Conservation (phyloP, 2,888 invertebrate species). For the Mimas tiliae region DNA sequence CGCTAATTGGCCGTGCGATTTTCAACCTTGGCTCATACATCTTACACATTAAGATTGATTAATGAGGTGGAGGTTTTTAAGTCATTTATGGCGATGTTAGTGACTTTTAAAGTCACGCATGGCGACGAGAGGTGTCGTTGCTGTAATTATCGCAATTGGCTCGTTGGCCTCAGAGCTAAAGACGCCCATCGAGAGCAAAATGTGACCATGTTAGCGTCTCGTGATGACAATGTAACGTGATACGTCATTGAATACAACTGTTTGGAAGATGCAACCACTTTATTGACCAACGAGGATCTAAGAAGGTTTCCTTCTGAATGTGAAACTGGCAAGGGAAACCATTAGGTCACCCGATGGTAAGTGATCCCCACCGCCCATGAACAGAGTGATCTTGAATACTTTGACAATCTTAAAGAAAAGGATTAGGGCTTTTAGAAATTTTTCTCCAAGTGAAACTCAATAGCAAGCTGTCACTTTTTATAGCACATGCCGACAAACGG, state of each 20-base stretch:
- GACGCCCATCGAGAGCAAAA: slow-evolving; percentile 74
- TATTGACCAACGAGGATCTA: not conserved
- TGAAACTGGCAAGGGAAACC: no score
- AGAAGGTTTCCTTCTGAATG: no score
- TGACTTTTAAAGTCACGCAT: slow-evolving; percentile 74
- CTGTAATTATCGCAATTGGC: slow-evolving; percentile 83
- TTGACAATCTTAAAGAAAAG: no score
- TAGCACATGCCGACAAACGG: no score
- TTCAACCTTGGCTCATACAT: slow-evolving; percentile 52
- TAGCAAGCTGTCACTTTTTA: no score
- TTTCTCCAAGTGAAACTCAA: no score
- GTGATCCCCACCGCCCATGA: no score
- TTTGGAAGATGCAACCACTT: not conserved
- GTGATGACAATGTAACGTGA: slow-evolving; percentile 34
- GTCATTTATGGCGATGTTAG: slow-evolving; percentile 55
- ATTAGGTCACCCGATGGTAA: no score
- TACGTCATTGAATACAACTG: slow-evolving; percentile 16
- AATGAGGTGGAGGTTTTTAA: slow-evolving; percentile 47
- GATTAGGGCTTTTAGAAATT: no score
- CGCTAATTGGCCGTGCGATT: slow-evolving; percentile 48
- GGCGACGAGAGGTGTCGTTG: slow-evolving; percentile 79
- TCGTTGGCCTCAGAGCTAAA: slow-evolving; percentile 74
- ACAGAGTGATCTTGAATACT: no score
- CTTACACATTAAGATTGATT: slow-evolving; percentile 53
- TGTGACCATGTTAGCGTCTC: slow-evolving; percentile 35